phyloP scores from a whole-genome alignment of 2,113 vertebrate species.

The Thomomys bottae region DNA sequence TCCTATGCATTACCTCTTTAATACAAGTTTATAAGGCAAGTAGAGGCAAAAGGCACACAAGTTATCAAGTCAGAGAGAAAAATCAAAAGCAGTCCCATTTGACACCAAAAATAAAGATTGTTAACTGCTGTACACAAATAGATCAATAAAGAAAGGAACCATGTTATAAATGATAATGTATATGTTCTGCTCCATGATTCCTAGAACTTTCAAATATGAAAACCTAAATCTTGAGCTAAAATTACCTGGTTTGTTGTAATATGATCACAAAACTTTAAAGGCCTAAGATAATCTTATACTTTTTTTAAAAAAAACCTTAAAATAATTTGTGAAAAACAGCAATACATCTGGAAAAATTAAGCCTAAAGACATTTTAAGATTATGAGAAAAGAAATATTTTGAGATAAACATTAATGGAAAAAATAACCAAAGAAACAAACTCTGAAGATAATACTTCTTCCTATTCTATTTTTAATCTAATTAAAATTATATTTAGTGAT shows the following conservation, averaged over 20 bases:
- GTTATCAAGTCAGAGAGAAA: background rate
- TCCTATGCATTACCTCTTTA: background rate
- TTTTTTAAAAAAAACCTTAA: background rate
- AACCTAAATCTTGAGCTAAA: conserved; percentile 41
- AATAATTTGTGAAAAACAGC: conserved; percentile 3
- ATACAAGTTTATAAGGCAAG: background rate
- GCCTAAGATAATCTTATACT: conserved; percentile 1
- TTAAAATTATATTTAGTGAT: conserved; percentile 50
- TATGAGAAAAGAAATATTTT: conserved; percentile 34
- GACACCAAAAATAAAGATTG: background rate
- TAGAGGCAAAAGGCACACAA: background rate
- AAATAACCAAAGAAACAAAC: conserved; percentile 37
- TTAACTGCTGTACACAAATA: background rate
- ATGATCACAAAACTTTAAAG: conserved; percentile 47
- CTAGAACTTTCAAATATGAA: conserved; percentile 42
- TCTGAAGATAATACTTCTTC: conserved; percentile 51
- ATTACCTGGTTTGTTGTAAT: conserved; percentile 13
- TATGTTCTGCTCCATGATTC: background rate
- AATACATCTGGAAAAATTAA: conserved; percentile 15
- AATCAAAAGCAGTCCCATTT: background rate
- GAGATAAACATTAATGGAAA: conserved; percentile 46
- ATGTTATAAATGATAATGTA: background rate
- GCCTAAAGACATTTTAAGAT: background rate
- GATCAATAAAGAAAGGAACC: background rate
- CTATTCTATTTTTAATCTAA: conserved; percentile 47